Percentiles rank a stretch among this genome's conserved stretches.
These are phyloP conservation scores for Salvelinus alpinus DNA, from an alignment of 2,113 vertebrate genomes.

Conservation along the genomic window DNA sequence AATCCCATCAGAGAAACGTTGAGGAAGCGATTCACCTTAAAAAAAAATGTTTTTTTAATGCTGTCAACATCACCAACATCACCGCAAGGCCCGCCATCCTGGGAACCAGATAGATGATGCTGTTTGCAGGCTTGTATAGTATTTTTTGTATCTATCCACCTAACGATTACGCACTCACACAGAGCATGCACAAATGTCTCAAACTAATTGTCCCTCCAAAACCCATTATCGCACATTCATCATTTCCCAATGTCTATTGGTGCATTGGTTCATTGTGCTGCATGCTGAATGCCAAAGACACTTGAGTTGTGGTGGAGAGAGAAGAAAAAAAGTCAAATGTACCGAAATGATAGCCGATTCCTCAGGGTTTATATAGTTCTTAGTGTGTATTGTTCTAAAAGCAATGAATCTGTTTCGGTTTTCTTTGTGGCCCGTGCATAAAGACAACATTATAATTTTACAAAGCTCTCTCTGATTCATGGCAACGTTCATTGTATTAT, in stretches of 20 bases:
- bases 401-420: not conserved
- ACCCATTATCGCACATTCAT: not conserved
- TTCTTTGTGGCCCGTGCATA: too few relatives aligned
- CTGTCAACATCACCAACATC: slow-evolving; percentile 51
- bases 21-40: slow-evolving; percentile 17
- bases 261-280: not conserved
- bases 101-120: slow-evolving; percentile 51
- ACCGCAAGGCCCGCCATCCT: slow-evolving; percentile 48
- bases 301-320: not conserved
- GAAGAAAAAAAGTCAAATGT: not conserved
- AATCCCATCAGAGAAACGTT: slow-evolving; percentile 9
- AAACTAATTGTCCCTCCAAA: not conserved
- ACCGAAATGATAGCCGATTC: not conserved
- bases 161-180: slow-evolving; percentile 60
- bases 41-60: slow-evolving; percentile 33
- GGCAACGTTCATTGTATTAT: not conserved
- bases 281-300: not conserved
- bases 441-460: too few relatives aligned
- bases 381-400: not conserved
- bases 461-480: too few relatives aligned
- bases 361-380: not conserved
- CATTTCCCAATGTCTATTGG: not conserved
- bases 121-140: slow-evolving; percentile 36
- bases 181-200: not conserved
- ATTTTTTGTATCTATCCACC: slow-evolving; percentile 28